phyloP scores from a whole-genome alignment of 1,140 invertebrate species.

The Laupala kohalensis region DNA sequence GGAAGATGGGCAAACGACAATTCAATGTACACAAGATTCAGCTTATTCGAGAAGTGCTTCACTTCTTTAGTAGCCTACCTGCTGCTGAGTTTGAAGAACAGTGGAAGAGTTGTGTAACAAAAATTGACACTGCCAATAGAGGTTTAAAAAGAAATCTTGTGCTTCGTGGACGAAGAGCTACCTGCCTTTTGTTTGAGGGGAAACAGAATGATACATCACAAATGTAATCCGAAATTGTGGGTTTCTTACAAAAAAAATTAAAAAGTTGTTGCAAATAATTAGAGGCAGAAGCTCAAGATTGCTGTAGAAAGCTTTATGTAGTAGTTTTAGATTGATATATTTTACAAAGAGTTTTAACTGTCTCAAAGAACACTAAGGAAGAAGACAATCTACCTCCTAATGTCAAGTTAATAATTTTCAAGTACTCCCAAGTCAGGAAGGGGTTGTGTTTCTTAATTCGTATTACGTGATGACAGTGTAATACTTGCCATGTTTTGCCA shows the following conservation, averaged over 20 bases:
- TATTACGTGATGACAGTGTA: background rate
- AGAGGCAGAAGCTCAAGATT: background rate
- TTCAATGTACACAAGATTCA: conserved; percentile 36
- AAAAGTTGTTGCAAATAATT: background rate
- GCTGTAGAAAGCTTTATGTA: background rate
- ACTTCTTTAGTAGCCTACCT: conserved; percentile 31
- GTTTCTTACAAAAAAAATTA: background rate
- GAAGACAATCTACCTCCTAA: conserved; percentile 14
- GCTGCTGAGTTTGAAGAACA: conserved; percentile 33
- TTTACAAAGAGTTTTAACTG: background rate
- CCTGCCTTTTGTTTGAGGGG: conserved; percentile 7
- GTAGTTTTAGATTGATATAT: background rate
- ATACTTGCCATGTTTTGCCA: background rate
- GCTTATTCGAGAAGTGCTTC: conserved; percentile 32
- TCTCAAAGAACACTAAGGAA: conserved; percentile 8
- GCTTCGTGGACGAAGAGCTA: conserved; percentile 8
- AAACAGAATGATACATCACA: background rate
- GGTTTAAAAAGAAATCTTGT: conserved; percentile 33
- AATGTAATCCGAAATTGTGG: background rate
- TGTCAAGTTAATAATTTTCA: conserved; percentile 1
- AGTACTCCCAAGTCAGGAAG: background rate
- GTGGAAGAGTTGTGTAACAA: conserved; percentile 37
- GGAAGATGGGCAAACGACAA: conserved; percentile 37
- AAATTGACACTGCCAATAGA: conserved; percentile 37
- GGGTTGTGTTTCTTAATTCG: background rate